These are phyloP conservation scores for Sapajus apella DNA, from an alignment of 2,113 vertebrate genomes.

Conservation along the genomic window DNA sequence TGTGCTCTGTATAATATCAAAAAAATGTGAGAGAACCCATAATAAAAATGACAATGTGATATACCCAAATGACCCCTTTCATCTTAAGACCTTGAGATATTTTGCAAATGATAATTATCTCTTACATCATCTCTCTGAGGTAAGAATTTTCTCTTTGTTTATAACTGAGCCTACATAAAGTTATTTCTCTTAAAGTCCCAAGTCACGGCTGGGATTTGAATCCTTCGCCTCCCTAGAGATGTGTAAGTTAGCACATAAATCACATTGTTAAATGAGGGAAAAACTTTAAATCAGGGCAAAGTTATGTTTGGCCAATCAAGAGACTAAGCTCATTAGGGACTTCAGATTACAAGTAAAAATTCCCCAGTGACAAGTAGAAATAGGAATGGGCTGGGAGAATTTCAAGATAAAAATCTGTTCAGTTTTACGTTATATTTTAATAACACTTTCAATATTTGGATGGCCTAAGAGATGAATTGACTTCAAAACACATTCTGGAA, in stretches of 20 bases:
- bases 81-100: constrained; percentile 68
- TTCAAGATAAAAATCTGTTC: constrained; percentile 19
- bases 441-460: constrained; percentile 64
- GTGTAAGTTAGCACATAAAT: constrained; percentile 51
- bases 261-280: constrained; percentile 9
- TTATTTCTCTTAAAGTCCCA: constrained; percentile 41
- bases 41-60: constrained; percentile 29
- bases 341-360: constrained; percentile 55
- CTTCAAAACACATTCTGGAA: constrained; percentile 62
- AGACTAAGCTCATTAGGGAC: constrained; percentile 22
- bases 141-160: constrained; percentile 61
- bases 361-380: background rate
- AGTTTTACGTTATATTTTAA: constrained; percentile 45
- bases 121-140: constrained; percentile 74
- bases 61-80: constrained; percentile 15
- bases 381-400: constrained; percentile 7
- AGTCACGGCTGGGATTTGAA: constrained; percentile 31
- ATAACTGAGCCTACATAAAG: constrained; percentile 48
- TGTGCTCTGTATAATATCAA: background rate
- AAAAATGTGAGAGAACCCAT: constrained; percentile 1
- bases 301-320: constrained; percentile 27
- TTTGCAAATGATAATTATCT: constrained; percentile 59
- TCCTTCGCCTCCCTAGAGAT: constrained; percentile 32
- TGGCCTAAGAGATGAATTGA: constrained; percentile 53
- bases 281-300: constrained; percentile 24